Percentiles rank a stretch among this genome's conserved stretches.
Conservation (phyloP, 2,888 invertebrate species). For the Mycalesis mineus region DNA sequence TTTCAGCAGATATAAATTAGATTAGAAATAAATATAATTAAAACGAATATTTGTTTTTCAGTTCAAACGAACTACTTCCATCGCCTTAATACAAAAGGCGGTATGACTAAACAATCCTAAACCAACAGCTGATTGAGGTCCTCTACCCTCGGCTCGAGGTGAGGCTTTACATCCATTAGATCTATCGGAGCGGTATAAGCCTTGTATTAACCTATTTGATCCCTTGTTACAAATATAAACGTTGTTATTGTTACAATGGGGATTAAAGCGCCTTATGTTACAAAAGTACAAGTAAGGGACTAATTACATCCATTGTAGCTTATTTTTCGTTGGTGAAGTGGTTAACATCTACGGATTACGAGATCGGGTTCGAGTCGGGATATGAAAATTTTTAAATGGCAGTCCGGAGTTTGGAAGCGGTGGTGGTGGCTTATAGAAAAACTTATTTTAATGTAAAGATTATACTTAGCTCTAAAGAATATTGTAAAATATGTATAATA, state of each 20-base stretch:
- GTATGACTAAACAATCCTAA: slow-evolving; percentile 18
- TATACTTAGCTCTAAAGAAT: too few species aligned
- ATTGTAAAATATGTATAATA: too few species aligned
- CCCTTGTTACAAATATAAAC: slow-evolving; percentile 30
- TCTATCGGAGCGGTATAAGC: slow-evolving; percentile 29
- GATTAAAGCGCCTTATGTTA: slow-evolving; percentile 16
- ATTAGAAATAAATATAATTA: too few species aligned
- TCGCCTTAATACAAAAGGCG: not conserved
- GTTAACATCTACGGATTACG: too few species aligned
- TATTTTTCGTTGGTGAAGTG: too few species aligned
- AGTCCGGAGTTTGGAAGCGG: too few species aligned
- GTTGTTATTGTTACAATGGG: slow-evolving; percentile 28
- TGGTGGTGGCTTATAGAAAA: too few species aligned
- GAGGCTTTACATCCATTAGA: slow-evolving; percentile 26
- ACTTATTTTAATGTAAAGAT: too few species aligned
- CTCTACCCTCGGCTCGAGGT: slow-evolving; percentile 24
- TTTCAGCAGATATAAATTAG: too few species aligned
- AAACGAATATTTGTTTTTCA: not conserved
- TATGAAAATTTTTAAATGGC: too few species aligned
- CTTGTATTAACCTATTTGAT: slow-evolving; percentile 31
- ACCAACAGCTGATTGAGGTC: slow-evolving; percentile 27
- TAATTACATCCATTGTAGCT: too few species aligned
- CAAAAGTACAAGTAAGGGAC: not conserved
- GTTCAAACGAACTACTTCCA: not conserved
- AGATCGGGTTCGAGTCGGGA: too few species aligned